Conservation (phyloP, 2,888 invertebrate genomes). For the Andrena praecox region DNA sequence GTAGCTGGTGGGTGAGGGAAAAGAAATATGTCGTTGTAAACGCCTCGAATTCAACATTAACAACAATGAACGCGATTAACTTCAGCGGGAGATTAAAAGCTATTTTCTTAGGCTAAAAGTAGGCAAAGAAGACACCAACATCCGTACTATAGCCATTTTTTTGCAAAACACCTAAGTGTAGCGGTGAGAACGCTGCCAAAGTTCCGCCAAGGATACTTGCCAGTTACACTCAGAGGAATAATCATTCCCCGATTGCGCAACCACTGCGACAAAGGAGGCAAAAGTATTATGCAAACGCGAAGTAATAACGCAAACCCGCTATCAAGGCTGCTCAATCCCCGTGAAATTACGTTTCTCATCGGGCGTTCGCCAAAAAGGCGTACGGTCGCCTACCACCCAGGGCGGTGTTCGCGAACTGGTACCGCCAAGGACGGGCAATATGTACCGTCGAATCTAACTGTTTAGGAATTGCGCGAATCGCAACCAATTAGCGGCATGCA, state of each 20-base stretch:
- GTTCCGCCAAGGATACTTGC: conserved; percentile 5
- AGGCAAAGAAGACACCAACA: no score
- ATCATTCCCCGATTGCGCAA: neutral
- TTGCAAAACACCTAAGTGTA: neutral
- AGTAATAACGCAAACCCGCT: conserved; percentile 32
- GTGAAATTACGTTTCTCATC: conserved; percentile 25
- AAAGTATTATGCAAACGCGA: conserved; percentile 53
- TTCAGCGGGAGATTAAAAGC: no score
- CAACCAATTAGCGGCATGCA: conserved; percentile 78
- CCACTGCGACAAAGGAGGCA: conserved; percentile 32
- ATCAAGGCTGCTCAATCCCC: conserved; percentile 9
- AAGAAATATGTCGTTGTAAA: conserved; percentile 46
- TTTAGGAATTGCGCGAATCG: conserved; percentile 78
- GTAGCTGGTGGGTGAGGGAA: conserved; percentile 35
- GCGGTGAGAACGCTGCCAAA: neutral
- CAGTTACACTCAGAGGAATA: neutral
- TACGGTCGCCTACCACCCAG: conserved; percentile 30
- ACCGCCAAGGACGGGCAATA: conserved; percentile 59
- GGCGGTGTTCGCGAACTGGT: conserved; percentile 62
- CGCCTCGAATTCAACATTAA: conserved; percentile 83
- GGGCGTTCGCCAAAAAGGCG: conserved; percentile 35
- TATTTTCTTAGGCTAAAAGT: no score
- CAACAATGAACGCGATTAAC: conserved; percentile 69
- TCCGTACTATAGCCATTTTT: neutral
- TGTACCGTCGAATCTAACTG: conserved; percentile 70